phyloP scores from a whole-genome alignment of 2,113 vertebrate genomes.

The Hymenochirus boettgeri region DNA sequence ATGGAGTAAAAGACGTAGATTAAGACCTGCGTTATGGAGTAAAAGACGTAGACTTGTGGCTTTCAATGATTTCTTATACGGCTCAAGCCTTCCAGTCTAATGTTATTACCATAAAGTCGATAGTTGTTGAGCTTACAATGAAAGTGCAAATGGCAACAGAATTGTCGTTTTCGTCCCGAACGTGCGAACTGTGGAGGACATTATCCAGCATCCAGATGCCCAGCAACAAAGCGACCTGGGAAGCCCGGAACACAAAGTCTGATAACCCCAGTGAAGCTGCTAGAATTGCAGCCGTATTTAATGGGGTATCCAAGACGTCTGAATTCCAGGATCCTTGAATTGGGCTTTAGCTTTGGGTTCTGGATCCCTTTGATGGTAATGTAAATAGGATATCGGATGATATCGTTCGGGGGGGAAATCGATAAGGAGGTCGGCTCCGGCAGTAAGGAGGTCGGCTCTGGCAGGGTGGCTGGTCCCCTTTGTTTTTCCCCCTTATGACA shows the following conservation, averaged over 20 bases:
- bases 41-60: too few relatives aligned
- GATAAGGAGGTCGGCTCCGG: not conserved
- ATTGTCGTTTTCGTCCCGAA: not conserved
- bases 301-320: not conserved
- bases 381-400: not conserved
- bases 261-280: not conserved
- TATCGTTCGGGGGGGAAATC: not conserved
- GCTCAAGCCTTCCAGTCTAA: too few relatives aligned
- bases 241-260: not conserved
- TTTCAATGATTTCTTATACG: too few relatives aligned
- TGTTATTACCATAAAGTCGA: not conserved
- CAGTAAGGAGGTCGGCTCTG: not conserved
- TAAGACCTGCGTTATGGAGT: too few relatives aligned
- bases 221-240: not conserved
- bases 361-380: not conserved
- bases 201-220: not conserved
- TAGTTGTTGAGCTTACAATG: not conserved
- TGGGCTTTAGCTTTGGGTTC: not conserved
- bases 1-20: too few relatives aligned
- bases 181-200: not conserved
- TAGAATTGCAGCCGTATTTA: not conserved
- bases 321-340: not conserved
- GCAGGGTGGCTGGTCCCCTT: too few relatives aligned
- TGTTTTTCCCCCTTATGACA: not conserved
- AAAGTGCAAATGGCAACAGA: not conserved